Evolutionary conservation across 2,113 vertebrate species (phyloP), one percentile per base, ranked within the genome.

Genomic region (Channa argus): DNA sequence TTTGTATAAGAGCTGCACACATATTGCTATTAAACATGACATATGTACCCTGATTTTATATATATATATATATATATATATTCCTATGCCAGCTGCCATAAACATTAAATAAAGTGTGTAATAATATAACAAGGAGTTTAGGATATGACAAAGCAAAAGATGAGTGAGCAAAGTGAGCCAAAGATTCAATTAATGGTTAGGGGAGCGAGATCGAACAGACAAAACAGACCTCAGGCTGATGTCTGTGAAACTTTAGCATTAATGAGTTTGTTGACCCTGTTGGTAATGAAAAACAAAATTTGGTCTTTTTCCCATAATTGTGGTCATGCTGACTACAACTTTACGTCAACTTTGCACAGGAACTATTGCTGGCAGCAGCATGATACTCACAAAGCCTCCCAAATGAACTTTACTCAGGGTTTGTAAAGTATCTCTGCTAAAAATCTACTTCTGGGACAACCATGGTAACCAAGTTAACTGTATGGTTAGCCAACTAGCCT

Each of bases 21-120:
- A 47, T 63, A 47, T 11, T 55, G 44, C 70, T 55, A 36, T 15
- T 74, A n/a, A 51, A 62, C 54, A 24, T 5, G 43, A 71, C 61
- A 71, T 63, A 24, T 34, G 36, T 46, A 41, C 3, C 8, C 51
- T 76, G 44, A 72, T 47, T 24, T 24, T 24, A 24, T 24, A 24
- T 24, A 24, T 24, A 24, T 24, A 24, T 24, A 24, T 24, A 24
- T 24, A 24, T 24, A 55, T 44, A 44, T 63, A 76, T 74, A 79
- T 63, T 71, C 53, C 8, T 3, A 66, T 49, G 46, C 37, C 68
- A 77, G 68, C 64, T 79, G 71, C 44, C 9, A 8, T 61, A 51
- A 69, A 63, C 58, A 46, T 37, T 44, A 11, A 37, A 55, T 68
- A 68, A 24, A 15, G 24, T 52, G 3, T 58, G 24, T 68, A 49